Evolutionary conservation across 1,140 invertebrate genomes (phyloP), one percentile per base, ranked within the genome.

Genomic region (Maniola jurtina): DNA sequence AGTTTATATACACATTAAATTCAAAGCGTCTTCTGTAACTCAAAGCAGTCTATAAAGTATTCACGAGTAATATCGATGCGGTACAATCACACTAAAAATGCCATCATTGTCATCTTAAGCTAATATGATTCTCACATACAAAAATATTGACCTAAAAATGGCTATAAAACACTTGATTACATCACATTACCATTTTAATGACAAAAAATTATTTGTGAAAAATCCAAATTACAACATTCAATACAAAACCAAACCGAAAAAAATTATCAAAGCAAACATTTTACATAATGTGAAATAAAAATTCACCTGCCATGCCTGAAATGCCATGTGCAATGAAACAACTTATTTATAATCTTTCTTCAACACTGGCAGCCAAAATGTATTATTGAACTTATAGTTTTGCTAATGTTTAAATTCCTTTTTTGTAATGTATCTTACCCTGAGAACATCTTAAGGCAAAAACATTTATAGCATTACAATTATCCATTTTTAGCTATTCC

Each of bases 101-200:
- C 76, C 67, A 35, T 36, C 54, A 56, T 79, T 76, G 72, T 80
- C 79, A 80, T 77, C 70, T 76, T 87, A 87, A 70, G 72, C 80
- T 86, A 25, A 25, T 25, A 80, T 71, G 73, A 79, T 76, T 76
- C 78, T 83, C 77, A 88, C 77, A 88, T 89, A 89, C 76, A 89
- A 89, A 89, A 89, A 89, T 89, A 89, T 86, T 76, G 76, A 77
- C 77, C 80, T 83, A 85, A 77, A 76, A 84, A 81, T 79, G 76
- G 81, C 80, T 86, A 84, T 81, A 81, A 81, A 82, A 83, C 80
- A 84, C 79, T 79, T 80, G 68, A 68, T 74, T 72, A 78, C 71
- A 73, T 78, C 73, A 80, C 71, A 76, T 74, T 71, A 61, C 70
- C 55, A 52, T 57, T 50, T 63, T 11, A 60, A 35, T 33, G 16